Percentiles rank a stretch among this genome's conserved stretches.
Evolutionary conservation across 2,113 vertebrate species (phyloP).

Genomic region (Proteles cristata): DNA sequence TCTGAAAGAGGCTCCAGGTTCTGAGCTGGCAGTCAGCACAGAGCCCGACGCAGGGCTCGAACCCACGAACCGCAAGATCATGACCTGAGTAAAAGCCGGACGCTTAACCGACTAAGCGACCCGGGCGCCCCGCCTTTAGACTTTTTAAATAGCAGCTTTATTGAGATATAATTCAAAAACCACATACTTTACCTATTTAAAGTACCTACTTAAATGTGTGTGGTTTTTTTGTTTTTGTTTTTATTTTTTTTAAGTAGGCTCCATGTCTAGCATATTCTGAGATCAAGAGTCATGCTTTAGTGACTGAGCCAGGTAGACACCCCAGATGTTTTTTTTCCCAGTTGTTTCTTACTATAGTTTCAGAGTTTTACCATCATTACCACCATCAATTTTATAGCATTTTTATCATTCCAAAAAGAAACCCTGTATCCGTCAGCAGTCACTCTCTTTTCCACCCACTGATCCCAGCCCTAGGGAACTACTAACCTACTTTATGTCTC

Average conservation of each 20-base stretch:
- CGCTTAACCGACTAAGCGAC: no score
- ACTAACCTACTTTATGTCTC: background rate
- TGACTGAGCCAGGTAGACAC: background rate
- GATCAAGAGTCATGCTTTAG: background rate
- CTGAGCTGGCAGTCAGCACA: no score
- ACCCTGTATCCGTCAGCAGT: background rate
- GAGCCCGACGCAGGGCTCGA: no score
- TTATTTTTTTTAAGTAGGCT: background rate
- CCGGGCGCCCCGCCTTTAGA: background rate
- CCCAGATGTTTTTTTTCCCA: background rate
- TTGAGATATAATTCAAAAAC: background rate
- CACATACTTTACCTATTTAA: background rate
- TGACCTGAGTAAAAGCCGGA: no score
- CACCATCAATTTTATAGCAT: background rate
- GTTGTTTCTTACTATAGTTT: background rate
- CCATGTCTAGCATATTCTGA: background rate
- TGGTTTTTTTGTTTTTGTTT: background rate
- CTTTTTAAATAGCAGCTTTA: background rate
- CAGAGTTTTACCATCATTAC: background rate
- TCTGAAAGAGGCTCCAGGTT: no score
- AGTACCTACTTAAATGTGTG: background rate
- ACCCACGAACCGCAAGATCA: no score
- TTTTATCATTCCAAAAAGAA: background rate
- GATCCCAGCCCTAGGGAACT: background rate
- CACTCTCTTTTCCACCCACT: background rate